phyloP scores from a whole-genome alignment of 2,888 invertebrate genomes.

The Leptodirus hochenwartii region DNA sequence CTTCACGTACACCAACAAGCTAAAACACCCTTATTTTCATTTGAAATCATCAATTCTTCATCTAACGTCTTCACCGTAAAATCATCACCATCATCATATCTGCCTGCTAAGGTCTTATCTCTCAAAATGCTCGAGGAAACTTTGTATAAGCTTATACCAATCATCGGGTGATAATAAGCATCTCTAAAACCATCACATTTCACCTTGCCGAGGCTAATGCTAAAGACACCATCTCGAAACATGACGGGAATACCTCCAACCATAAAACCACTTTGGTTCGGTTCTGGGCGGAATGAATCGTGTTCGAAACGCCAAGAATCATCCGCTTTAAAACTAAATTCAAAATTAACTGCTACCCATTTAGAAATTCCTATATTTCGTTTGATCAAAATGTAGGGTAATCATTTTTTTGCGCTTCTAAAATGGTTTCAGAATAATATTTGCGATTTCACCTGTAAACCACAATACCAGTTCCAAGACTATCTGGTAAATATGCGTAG shows the following conservation, averaged over 20 bases:
- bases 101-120: slow-evolving; percentile 32
- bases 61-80: slow-evolving; percentile 35
- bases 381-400: too few species aligned
- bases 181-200: slow-evolving; percentile 35
- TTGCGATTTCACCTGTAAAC: slow-evolving; percentile 26
- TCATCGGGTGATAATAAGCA: slow-evolving; percentile 63
- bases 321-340: slow-evolving; percentile 36
- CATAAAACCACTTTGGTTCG: slow-evolving; percentile 42
- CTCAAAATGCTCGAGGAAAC: slow-evolving; percentile 46
- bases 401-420: too few species aligned
- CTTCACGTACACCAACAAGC: slow-evolving; percentile 45
- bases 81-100: slow-evolving; percentile 33
- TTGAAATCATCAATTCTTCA: too few species aligned
- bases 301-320: slow-evolving; percentile 51
- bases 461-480: slow-evolving; percentile 40
- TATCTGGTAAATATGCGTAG: slow-evolving; percentile 53
- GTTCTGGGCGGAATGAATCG: slow-evolving; percentile 58
- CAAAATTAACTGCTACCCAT: slow-evolving; percentile 25
- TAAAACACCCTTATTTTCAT: too few species aligned
- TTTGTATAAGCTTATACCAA: slow-evolving; percentile 49
- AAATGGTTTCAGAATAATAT: too few species aligned
- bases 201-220: slow-evolving; percentile 39
- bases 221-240: slow-evolving; percentile 69
- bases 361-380: slow-evolving; percentile 13
- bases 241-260: slow-evolving; percentile 52